Evolutionary conservation across 2,797 vertebrate genomes (phyloP), one percentile per base, ranked within the genome.

Genomic region (Aplochiton taeniatus): DNA sequence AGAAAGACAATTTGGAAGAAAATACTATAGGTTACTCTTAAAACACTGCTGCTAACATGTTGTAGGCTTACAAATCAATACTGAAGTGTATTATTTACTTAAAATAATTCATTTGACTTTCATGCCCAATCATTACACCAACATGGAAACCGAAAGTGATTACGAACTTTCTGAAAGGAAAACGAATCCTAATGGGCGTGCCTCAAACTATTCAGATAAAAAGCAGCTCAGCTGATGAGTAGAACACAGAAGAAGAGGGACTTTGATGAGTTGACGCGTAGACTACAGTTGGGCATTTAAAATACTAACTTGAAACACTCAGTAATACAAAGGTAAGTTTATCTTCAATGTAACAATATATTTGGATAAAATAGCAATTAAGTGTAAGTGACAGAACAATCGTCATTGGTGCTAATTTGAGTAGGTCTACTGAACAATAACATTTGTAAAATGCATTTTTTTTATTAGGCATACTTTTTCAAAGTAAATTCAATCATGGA

Each of bases 401-500:
- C n/a, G n/a, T n/a, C n/a, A n/a, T n/a, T n/a, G n/a, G 11, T 14
- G 4, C 1, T n/a, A 0, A 58, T 16, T 56, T 13, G 18, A 55
- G 18, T 31, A 55, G 20, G 10, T 47, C 46, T 47, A 56, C 20
- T 31, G 12, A 52, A 55, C 17, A 31, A 11, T 10, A 0, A 20
- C 20, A 41, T 18, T 11, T 19, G 8, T 55, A 20, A 11, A 13
- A 20, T 41, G 4, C 9, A 17, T 53, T 10, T 53, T 16, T 8
- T 17, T 52, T 17, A 11, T 11, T 4, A 10, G 10, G 19, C 11
- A 17, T 4, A 8, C 18, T 52, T 18, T 9, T 14, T 41, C 5
- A 31, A 11, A 12, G 8, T 55, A 12, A 31, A 19, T 56, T 56
- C 0, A 42, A 44, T 44, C 41, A 92, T 92, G 90, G 72, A 90